Percentiles rank a stretch among this genome's conserved stretches.
Evolutionary conservation across 2,888 invertebrate genomes (phyloP).

Genomic region (Spialia ferax): DNA sequence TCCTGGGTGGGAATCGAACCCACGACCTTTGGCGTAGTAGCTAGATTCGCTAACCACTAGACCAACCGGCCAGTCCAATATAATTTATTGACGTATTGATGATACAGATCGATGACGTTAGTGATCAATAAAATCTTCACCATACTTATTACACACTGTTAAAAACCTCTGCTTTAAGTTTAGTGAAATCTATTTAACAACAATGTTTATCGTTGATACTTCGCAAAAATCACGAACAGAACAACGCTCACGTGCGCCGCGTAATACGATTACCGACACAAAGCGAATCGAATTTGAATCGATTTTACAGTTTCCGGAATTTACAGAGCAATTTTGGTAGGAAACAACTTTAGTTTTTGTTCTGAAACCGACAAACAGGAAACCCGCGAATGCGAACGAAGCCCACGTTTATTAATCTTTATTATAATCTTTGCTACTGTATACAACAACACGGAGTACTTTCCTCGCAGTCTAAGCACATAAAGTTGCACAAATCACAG

Average conservation of each 20-base stretch:
- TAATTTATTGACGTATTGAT: too few relatives aligned
- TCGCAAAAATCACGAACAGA: slow-evolving; percentile 75
- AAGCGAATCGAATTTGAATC: slow-evolving; percentile 61
- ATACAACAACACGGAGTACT: slow-evolving; percentile 55
- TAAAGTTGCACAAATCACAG: slow-evolving; percentile 21
- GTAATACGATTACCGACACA: slow-evolving; percentile 74
- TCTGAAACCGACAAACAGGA: slow-evolving; percentile 60
- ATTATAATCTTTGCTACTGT: slow-evolving; percentile 8
- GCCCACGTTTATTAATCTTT: slow-evolving; percentile 6
- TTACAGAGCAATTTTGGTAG: slow-evolving; percentile 55
- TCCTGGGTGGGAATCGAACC: too few relatives aligned
- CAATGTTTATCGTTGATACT: slow-evolving; percentile 65
- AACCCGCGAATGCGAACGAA: slow-evolving; percentile 59
- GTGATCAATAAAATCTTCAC: too few relatives aligned
- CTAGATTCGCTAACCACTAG: too few relatives aligned
- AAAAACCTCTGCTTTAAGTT: slow-evolving; percentile 2
- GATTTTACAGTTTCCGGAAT: slow-evolving; percentile 76
- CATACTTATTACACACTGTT: background rate
- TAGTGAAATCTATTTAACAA: slow-evolving; percentile 28
- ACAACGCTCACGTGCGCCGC: slow-evolving; percentile 77
- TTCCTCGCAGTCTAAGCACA: background rate
- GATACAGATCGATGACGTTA: too few relatives aligned
- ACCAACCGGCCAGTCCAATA: too few relatives aligned
- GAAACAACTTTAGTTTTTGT: slow-evolving; percentile 58
- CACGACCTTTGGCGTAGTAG: too few relatives aligned